Percentiles rank a stretch among this genome's conserved stretches.
Conservation (phyloP, 2,113 vertebrate genomes). For the Pseudonaja textilis region DNA sequence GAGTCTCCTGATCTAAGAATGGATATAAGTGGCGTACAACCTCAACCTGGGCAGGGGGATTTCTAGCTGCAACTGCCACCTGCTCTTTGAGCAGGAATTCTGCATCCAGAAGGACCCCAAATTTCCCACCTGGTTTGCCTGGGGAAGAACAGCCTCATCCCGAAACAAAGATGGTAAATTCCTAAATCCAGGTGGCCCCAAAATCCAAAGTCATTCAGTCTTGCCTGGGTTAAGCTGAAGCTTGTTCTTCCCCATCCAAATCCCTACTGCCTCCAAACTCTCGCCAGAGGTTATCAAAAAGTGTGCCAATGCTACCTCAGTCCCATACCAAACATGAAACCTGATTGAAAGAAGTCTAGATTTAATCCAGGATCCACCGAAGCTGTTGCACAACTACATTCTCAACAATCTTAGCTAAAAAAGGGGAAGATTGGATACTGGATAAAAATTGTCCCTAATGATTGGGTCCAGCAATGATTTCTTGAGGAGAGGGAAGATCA, state of each 20-base stretch:
- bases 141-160: not conserved
- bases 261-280: not conserved
- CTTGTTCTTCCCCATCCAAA: not conserved
- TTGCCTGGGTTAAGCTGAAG: not conserved
- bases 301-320: not conserved
- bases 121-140: not conserved
- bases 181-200: not conserved
- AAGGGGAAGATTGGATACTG: not conserved
- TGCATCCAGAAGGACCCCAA: not conserved
- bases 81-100: not conserved
- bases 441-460: not conserved
- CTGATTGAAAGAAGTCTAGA: not conserved
- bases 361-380: not conserved
- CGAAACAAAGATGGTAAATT: not conserved
- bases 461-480: not conserved
- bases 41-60: not conserved
- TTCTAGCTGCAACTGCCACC: not conserved
- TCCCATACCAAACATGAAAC: not conserved
- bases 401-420: not conserved
- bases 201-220: not conserved
- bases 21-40: not conserved
- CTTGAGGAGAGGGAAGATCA: not conserved
- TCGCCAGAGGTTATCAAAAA: not conserved
- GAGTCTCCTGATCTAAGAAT: not conserved
- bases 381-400: not conserved